Base-by-base conservation (phyloP, 2,113 vertebrate species). In the Dasyurus viverrinus region DNA sequence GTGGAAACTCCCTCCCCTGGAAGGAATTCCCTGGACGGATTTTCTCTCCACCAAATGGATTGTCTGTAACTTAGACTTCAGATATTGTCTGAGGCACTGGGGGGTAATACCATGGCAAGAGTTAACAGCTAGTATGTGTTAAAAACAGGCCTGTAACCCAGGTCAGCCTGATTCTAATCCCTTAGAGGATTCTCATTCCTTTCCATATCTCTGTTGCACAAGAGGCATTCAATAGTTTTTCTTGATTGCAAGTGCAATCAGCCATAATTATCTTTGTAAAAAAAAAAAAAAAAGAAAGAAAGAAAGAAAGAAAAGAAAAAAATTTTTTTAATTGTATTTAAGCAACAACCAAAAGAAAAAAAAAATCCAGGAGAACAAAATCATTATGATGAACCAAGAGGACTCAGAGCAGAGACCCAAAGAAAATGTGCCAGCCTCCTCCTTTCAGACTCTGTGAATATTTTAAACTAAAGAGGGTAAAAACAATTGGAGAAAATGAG, bases 401-500 rank as follows among this genome's bases (percentile, higher is more conserved):
- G 93, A 16, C 12, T 8, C 60, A 16, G 57, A 96, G 92, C 54
- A 76, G 68, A 25, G 47, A n/a, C 42, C 2, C 10, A 0, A 36
- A 93, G 91, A 94, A 89, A 96, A 54, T 27, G 0, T 27, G 91
- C 93, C 36, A 52, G 19, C 19, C 68, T 76, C 54, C 55, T 93
- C 68, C 60, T 92, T 55, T 53, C 6, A 90, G 53, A 92, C 94
- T 91, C 94, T 46, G 0, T 1, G 68, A 96, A 93, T 30, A 95
- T 6, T 50, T 91, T 91, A 94, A 94, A 76, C 76, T 53, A 95
- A 76, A 93, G 89, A 53, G 5, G 55, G 23, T 96, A 22, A 96
- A 60, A 90, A 94, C 92, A 96, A 94, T 89, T 52, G 53, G 84
- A 11, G 95, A 90, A 94, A 94, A 96, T 53, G 96, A 95, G 93